phyloP scores from a whole-genome alignment of 2,797 vertebrate species.

The Acipenser ruthenus region DNA sequence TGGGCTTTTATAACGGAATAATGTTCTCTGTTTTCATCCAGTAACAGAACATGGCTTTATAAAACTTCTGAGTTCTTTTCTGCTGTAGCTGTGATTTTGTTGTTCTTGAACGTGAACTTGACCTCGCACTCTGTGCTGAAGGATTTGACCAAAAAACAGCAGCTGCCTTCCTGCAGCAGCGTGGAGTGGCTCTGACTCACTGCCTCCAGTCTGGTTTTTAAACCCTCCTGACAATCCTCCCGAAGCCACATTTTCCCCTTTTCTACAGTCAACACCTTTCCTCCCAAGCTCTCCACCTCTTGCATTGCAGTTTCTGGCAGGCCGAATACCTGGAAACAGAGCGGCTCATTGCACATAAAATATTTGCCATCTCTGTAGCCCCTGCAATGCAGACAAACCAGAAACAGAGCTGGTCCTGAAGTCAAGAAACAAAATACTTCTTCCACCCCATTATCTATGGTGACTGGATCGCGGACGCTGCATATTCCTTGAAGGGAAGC shows the following conservation, averaged over 20 bases:
- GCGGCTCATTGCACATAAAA: conserved; percentile 20
- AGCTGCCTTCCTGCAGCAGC: conserved; percentile 27
- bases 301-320: conserved; percentile 10
- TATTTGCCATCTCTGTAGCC: conserved; percentile 24
- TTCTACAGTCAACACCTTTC: conserved; percentile 22
- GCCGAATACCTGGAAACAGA: conserved; percentile 18
- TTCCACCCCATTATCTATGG: conserved; percentile 37
- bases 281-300: conserved; percentile 13
- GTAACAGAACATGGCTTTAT: conserved; percentile 11
- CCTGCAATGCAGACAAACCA: conserved; percentile 30
- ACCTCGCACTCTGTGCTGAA: conserved; percentile 28
- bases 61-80: conserved; percentile 29
- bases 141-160: conserved; percentile 30
- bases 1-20: too few species aligned
- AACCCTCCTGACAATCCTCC: conserved; percentile 10
- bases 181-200: conserved; percentile 12
- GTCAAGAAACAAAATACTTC: conserved; percentile 30
- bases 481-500: conserved; percentile 17
- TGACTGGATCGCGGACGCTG: conserved; percentile 23
- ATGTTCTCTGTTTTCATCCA: too few species aligned
- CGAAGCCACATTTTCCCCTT: conserved; percentile 32
- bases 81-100: conserved; percentile 25
- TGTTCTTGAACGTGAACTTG: conserved; percentile 29
- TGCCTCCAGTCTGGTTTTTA: conserved; percentile 19
- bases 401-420: conserved; percentile 27